phyloP scores from a whole-genome alignment of 2,797 vertebrate species.

The Euthynnus affinis region DNA sequence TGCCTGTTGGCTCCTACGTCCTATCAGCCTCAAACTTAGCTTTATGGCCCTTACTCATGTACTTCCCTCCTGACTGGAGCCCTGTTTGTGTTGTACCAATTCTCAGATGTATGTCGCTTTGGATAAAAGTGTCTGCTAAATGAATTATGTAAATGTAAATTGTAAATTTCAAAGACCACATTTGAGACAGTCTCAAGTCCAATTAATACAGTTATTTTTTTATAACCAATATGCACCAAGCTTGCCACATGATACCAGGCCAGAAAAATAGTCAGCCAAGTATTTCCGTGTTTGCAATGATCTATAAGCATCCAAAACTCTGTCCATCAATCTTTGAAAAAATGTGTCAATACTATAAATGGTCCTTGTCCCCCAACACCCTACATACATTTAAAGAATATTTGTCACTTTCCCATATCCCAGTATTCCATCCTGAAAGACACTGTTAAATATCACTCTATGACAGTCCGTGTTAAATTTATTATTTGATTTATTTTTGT shows the following conservation, averaged over 20 bases:
- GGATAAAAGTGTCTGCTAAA: no score
- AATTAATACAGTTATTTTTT: conserved; percentile 33
- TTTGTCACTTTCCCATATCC: conserved; percentile 26
- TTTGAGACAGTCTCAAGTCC: conserved; percentile 23
- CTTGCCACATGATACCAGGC: conserved; percentile 21
- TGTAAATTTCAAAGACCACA: conserved; percentile 24
- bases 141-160: no score
- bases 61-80: no score
- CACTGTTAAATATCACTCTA: conserved; percentile 9
- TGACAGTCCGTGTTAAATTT: neutral
- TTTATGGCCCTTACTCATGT: no score
- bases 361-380: neutral
- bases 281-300: conserved; percentile 39
- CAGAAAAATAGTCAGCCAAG: conserved; percentile 47
- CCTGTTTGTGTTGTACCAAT: no score
- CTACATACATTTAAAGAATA: conserved; percentile 28
- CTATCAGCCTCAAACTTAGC: no score
- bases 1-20: no score
- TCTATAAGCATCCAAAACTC: conserved; percentile 29
- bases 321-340: conserved; percentile 52
- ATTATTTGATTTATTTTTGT: no score
- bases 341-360: conserved; percentile 44
- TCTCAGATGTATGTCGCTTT: no score
- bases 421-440: conserved; percentile 31
- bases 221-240: conserved; percentile 21